Percentiles rank a stretch among this genome's conserved stretches.
Conservation (phyloP, 2,797 vertebrate genomes). For the Benthosema pterotum region DNA sequence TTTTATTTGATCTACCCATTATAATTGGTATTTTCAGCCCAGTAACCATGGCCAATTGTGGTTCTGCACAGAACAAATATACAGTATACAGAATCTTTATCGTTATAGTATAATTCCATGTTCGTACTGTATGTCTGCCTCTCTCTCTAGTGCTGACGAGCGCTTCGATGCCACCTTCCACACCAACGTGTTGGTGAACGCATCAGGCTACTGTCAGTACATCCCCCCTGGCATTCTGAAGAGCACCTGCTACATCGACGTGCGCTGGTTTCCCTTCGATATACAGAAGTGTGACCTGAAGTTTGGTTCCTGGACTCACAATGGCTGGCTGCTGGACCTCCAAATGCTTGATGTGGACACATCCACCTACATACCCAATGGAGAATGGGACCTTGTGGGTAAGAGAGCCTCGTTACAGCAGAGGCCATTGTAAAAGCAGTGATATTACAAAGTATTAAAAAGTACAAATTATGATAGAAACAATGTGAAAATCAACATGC, state of each 20-base stretch:
- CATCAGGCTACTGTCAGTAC: conserved; percentile 89
- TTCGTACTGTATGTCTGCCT: neutral
- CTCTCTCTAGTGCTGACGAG: conserved; percentile 85
- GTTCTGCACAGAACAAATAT: no score
- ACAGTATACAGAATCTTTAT: no score
- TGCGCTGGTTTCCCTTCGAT: conserved; percentile 93
- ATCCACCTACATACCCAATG: conserved; percentile 91
- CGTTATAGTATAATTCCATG: no score
- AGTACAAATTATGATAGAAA: no score
- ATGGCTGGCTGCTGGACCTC: conserved; percentile 90
- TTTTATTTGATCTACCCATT: no score
- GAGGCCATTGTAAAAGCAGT: no score
- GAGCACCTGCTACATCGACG: conserved; percentile 92
- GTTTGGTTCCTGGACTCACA: conserved; percentile 93
- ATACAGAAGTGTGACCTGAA: conserved; percentile 91
- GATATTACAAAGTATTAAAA: no score
- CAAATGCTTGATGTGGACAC: conserved; percentile 91
- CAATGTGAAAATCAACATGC: no score
- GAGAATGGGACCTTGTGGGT: conserved; percentile 95
- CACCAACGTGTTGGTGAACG: conserved; percentile 92
- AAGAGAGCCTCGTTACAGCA: conserved; percentile 40
- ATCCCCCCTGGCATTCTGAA: conserved; percentile 88
- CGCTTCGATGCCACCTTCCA: conserved; percentile 93
- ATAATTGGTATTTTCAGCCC: no score
- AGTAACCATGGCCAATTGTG: no score